phyloP scores from a whole-genome alignment of 1,140 invertebrate genomes.

The Drosophila prosaltans region DNA sequence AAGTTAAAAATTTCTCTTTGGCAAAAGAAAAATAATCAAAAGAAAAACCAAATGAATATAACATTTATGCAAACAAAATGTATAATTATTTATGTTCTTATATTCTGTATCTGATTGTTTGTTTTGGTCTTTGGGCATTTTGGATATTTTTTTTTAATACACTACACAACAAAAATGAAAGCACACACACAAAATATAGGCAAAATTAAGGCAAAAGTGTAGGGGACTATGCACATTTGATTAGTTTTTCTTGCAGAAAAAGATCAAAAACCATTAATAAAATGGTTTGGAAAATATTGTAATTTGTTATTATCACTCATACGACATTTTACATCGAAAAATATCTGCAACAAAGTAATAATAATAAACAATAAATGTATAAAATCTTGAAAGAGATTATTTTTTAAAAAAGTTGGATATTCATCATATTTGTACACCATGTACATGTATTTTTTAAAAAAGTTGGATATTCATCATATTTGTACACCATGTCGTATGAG shows the following conservation, averaged over 20 bases:
- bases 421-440: too few relatives aligned
- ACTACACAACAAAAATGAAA: conserved; percentile 33
- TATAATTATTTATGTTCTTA: conserved; percentile 11
- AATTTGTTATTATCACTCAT: too few relatives aligned
- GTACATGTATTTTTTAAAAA: too few relatives aligned
- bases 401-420: too few relatives aligned
- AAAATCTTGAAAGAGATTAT: too few relatives aligned
- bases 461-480: too few relatives aligned
- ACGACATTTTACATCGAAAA: too few relatives aligned
- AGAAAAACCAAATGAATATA: conserved; percentile 7
- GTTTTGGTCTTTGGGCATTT: conserved; percentile 31
- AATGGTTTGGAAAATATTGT: too few relatives aligned
- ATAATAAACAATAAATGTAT: too few relatives aligned
- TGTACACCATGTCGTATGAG: too few relatives aligned
- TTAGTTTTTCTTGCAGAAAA: background rate
- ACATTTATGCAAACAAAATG: conserved; percentile 55
- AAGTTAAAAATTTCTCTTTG: conserved; percentile 34
- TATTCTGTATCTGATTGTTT: conserved; percentile 31
- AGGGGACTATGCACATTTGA: background rate
- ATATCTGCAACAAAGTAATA: too few relatives aligned
- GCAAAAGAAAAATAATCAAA: conserved; percentile 46
- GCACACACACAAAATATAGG: conserved; percentile 5
- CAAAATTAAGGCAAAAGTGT: conserved; percentile 39
- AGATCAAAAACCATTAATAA: too few relatives aligned
- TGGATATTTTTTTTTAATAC: conserved; percentile 9